phyloP scores from a whole-genome alignment of 2,797 vertebrate species.

The Nothura maculosa region DNA sequence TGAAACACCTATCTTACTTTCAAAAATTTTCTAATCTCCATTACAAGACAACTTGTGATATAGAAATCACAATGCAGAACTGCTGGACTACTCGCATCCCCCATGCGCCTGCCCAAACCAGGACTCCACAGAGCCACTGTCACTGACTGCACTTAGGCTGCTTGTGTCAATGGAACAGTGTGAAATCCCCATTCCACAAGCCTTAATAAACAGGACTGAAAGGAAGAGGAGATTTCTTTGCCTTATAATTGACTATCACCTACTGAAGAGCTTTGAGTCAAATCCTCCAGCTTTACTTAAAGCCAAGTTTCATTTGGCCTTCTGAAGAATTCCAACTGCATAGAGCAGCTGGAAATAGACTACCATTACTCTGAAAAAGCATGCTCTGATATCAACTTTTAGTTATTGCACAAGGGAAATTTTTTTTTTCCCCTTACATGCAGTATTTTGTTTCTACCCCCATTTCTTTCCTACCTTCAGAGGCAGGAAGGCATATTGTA shows the following conservation, averaged over 20 bases:
- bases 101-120: rapidly evolving
- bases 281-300: neutral
- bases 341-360: neutral
- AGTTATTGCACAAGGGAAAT: neutral
- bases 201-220: neutral
- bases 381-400: neutral
- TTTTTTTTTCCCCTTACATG: neutral
- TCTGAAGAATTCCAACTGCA: neutral
- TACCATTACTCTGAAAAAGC: neutral
- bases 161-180: neutral
- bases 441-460: neutral
- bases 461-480: neutral
- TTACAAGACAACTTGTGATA: neutral
- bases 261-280: neutral
- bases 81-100: neutral
- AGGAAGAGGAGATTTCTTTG: neutral
- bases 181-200: neutral
- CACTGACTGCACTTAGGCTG: neutral
- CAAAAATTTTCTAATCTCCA: neutral
- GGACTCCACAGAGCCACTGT: neutral
- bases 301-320: neutral
- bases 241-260: neutral
- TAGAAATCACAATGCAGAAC: neutral
- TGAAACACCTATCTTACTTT: neutral
- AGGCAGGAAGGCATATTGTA: neutral